A percentile compares a stretch with the other conserved stretches of the same genome.
Conservation (phyloP, 2,113 vertebrate genomes). For the Zosterops pallidus region DNA sequence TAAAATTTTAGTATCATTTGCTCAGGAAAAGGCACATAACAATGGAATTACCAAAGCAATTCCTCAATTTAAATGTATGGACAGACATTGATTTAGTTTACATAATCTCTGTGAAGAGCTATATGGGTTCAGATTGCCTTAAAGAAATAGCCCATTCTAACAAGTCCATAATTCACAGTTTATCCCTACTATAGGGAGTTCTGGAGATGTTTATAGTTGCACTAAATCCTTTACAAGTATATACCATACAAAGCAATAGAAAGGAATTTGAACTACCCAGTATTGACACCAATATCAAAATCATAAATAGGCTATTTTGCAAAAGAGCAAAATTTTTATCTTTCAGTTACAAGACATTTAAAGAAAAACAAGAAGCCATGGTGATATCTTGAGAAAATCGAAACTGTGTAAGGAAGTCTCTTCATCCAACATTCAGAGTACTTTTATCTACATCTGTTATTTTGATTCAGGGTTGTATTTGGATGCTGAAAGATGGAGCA, state of each 20-base stretch:
- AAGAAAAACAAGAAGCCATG: not conserved
- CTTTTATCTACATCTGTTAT: not conserved
- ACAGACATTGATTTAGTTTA: slow-evolving; percentile 39
- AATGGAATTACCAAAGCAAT: slow-evolving; percentile 39
- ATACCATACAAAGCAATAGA: slow-evolving; percentile 1
- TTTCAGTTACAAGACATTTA: not conserved
- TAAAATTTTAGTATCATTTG: not conserved
- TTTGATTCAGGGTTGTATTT: not conserved
- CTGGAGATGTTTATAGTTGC: slow-evolving; percentile 43
- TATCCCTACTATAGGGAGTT: slow-evolving; percentile 21
- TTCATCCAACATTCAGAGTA: not conserved
- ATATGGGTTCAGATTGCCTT: slow-evolving; percentile 21
- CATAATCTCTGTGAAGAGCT: slow-evolving; percentile 16
- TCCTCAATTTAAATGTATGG: slow-evolving; percentile 26
- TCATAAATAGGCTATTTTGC: not conserved
- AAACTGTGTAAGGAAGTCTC: not conserved
- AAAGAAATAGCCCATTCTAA: slow-evolving; percentile 32
- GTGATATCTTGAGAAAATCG: not conserved
- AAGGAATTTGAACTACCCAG: not conserved
- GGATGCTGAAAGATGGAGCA: not conserved
- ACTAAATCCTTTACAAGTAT: slow-evolving; percentile 59
- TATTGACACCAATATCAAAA: slow-evolving; percentile 39
- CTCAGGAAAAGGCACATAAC: slow-evolving; percentile 30
- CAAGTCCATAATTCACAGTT: slow-evolving; percentile 41
- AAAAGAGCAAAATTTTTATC: not conserved